Base-by-base conservation (phyloP, 2,113 vertebrate species). In the Varanus salvator region DNA sequence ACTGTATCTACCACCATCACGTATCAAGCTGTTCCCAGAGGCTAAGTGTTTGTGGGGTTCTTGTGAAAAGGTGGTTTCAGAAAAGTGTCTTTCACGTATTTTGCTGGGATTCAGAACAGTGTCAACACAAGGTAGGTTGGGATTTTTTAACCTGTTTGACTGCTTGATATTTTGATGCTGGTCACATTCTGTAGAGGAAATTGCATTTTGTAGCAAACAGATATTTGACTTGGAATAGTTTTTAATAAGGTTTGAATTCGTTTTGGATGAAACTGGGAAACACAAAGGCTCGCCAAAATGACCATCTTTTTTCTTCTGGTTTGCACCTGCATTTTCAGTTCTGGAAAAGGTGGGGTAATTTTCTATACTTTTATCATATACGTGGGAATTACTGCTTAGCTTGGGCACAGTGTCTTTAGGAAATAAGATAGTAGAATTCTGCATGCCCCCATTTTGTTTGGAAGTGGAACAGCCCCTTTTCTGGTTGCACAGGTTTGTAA, bases 41-140 rank as follows among this genome's bases (percentile, higher is more conserved):
- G 92, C 85, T 88, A 93, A 90, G 8, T 0, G 90, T 76, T 94
- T 90, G 0, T 60, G 86, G 64, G 90, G 77, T 27, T 93, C 91
- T 69, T 1, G 95, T 80, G 92, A n/a, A 86, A 91, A 97, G 4
- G 95, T 89, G 27, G 91, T 86, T 91, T 97, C 97, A 69, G 98
- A 98, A 91, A 97, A 97, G 89, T 96, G 96, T 87, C 96, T 96
- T 84, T 95, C 97, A 11, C 95, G 96, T 23, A 90, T 94, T 91
- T 93, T 80, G 57, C 29, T 69, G 7, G 6, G 92, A 60, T 93
- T 93, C 88, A 84, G 87, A 31, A 3, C 0, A 60, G 92, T 31
- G 86, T 85, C 71, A 17, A 91, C 90, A 64, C 92, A 64, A 0
- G 86, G 92, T 54, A 95, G 85, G 81, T 90, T 95, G 48, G 95